Conservation (phyloP, 2,888 invertebrate genomes). For the Chrysolina oricalcia region DNA sequence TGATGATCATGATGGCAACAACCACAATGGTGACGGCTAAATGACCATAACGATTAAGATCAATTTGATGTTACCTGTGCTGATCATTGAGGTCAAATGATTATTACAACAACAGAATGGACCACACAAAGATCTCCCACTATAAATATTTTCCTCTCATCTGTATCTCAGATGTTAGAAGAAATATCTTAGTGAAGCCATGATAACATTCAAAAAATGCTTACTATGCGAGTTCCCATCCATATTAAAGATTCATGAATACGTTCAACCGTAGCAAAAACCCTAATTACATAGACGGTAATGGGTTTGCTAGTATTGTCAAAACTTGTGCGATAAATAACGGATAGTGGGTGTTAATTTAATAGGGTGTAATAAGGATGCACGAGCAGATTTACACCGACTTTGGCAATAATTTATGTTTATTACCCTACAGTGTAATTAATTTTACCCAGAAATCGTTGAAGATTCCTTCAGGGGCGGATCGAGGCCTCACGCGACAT, state of each 20-base stretch:
- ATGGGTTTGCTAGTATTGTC: constrained; percentile 36
- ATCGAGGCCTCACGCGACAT: not conserved
- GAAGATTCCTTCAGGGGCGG: constrained; percentile 44
- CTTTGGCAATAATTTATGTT: constrained; percentile 59
- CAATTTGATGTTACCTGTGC: no score
- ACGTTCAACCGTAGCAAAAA: constrained; percentile 29
- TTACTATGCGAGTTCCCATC: not conserved
- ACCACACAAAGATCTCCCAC: no score
- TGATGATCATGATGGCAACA: no score
- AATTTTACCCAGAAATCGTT: constrained; percentile 59
- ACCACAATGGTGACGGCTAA: no score
- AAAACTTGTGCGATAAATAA: constrained; percentile 49
- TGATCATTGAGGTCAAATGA: no score
- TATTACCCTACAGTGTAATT: constrained; percentile 60
- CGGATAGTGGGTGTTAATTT: constrained; percentile 53
- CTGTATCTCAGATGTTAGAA: no score
- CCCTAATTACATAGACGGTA: constrained; percentile 30
- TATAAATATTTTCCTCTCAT: no score
- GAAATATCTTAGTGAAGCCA: no score
- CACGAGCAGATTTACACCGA: constrained; percentile 59
- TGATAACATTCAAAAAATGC: no score
- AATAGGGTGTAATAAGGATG: constrained; percentile 59
- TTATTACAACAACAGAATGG: no score
- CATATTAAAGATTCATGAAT: constrained; percentile 7
- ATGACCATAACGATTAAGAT: no score